Conservation (phyloP, 2,797 vertebrate species). For the Mionectes olivaceus region DNA sequence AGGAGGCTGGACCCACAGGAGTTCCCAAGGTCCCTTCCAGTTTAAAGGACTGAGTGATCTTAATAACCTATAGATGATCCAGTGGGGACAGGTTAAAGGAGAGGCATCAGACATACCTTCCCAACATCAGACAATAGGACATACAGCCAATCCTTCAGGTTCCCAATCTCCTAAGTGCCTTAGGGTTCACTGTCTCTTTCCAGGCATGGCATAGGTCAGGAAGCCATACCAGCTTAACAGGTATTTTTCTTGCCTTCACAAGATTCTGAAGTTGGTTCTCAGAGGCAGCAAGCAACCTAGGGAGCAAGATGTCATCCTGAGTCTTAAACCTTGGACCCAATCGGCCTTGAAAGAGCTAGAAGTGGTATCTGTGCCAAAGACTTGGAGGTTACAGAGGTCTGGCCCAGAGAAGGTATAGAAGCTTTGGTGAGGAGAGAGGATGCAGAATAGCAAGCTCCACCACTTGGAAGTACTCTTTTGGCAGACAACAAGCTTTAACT, state of each 20-base stretch:
- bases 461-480: neutral
- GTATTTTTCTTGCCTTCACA: neutral
- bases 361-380: neutral
- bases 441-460: neutral
- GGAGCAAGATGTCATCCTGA: neutral
- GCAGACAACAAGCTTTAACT: neutral
- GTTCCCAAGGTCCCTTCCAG: neutral
- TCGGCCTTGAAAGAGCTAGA: neutral
- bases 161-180: neutral
- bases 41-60: neutral
- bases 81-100: neutral
- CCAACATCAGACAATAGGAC: neutral
- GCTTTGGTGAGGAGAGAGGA: neutral
- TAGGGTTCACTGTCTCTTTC: neutral
- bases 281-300: neutral
- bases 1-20: neutral
- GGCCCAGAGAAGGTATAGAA: neutral
- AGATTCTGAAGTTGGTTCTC: neutral
- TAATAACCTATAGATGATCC: neutral
- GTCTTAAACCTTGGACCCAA: neutral
- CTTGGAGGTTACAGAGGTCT: neutral
- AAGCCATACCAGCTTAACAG: neutral
- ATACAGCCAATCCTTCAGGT: neutral
- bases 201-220: neutral
- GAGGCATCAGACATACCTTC: neutral